Conservation (phyloP, 2,113 vertebrate species). For the Lamprologus lemairii region DNA sequence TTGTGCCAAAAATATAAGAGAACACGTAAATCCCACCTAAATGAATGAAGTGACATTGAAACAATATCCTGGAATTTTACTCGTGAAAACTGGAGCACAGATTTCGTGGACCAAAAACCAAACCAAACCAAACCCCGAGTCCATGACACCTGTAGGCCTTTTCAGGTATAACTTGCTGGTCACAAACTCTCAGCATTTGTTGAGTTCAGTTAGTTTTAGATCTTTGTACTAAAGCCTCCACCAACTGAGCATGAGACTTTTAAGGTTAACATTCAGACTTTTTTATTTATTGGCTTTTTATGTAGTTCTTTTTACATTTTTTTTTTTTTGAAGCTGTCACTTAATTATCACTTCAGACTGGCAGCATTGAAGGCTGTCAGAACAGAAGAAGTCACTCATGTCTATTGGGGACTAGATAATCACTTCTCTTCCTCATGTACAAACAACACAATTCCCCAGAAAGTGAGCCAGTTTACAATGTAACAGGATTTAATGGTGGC, state of each 20-base stretch:
- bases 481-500: conserved; percentile 19
- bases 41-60: neutral
- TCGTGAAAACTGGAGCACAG: neutral
- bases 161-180: neutral
- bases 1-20: neutral
- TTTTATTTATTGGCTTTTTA: neutral
- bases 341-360: neutral
- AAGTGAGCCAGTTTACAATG: neutral
- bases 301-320: neutral
- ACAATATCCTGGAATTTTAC: neutral
- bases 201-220: neutral
- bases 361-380: neutral
- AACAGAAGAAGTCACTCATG: neutral
- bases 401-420: neutral
- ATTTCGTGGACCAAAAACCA: neutral
- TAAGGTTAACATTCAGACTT: neutral
- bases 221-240: neutral
- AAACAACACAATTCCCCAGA: neutral
- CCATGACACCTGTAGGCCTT: neutral
- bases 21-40: neutral
- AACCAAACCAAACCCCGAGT: neutral
- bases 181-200: neutral
- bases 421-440: neutral
- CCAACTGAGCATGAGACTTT: neutral
- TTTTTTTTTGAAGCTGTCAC: neutral